phyloP scores from a whole-genome alignment of 1,140 invertebrate genomes.

The Drosophila simulans region DNA sequence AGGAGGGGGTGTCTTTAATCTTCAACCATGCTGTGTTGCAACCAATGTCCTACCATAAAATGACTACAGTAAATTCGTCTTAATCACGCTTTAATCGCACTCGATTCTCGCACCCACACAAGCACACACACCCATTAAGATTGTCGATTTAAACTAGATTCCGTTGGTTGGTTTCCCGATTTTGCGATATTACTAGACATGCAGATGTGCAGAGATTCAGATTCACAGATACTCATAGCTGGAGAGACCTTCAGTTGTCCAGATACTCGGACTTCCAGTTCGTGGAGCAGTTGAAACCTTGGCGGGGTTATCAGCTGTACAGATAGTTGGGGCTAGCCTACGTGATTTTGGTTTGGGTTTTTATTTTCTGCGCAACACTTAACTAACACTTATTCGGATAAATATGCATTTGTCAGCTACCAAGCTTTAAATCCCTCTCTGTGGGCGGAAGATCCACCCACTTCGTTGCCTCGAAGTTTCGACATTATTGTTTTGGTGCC shows the following conservation, averaged over 20 bases:
- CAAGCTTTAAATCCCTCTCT: conserved; percentile 27
- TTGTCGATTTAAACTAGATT: conserved; percentile 66
- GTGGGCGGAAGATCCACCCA: conserved; percentile 9
- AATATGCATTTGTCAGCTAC: conserved; percentile 23
- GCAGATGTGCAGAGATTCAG: neutral
- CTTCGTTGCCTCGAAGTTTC: conserved; percentile 62
- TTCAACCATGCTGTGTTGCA: conserved; percentile 38
- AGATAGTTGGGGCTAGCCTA: conserved; percentile 15
- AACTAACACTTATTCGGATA: conserved; percentile 47
- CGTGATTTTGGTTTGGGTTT: conserved; percentile 1
- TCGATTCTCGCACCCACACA: conserved; percentile 28
- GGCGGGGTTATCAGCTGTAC: conserved; percentile 14
- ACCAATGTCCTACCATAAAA: conserved; percentile 49
- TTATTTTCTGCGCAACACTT: conserved; percentile 49
- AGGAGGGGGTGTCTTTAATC: conserved; percentile 16
- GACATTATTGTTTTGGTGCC: conserved; percentile 65
- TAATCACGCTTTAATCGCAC: conserved; percentile 74
- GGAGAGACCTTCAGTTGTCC: no score
- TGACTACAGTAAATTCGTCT: conserved; percentile 81
- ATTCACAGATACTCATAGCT: neutral
- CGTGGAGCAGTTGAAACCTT: no score
- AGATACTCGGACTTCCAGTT: neutral
- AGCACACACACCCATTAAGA: conserved; percentile 57
- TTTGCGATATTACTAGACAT: neutral
- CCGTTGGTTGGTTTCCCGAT: neutral